Evolutionary conservation across 2,888 invertebrate species (phyloP), one percentile per base, ranked within the genome.

Genomic region (Gonocerus acuteangulatus): DNA sequence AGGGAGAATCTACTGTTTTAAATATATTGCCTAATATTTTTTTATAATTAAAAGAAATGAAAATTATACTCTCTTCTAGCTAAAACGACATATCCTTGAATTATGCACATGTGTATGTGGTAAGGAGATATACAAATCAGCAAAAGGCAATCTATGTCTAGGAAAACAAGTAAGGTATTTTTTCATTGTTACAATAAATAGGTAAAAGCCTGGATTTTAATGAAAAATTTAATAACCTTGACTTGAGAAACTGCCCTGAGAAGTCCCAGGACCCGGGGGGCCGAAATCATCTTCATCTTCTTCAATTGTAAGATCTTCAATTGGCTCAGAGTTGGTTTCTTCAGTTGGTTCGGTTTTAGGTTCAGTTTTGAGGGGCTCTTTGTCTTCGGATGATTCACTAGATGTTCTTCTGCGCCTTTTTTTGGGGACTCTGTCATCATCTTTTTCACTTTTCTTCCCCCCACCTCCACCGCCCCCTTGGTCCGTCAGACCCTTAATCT

Each of bases 251-350:
- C 74, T 74, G 51, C 73, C 71, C n/a, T 62, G 62, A 54, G 77
- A 77, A 71, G 86, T 85, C 73, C 86, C 86, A 70, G 86, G 84
- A 73, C 81, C 80, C 75, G 84, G 85, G 71, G 75, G 76, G 71
- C 75, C 76, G 74, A 76, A 74, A 66, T 90, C 89, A 73, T 90
- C 87, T 71, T 87, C 70, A 44, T 71, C 71, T 42, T 71, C 87
- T 48, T 71, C 87, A 63, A 87, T 77, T 67, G 89, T 89, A 74
- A 90, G 82, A 75, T 90, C 89, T 77, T 90, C 90, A 71, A 89
- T 87, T 0, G 45, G 45, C 39, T 57, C 57, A 19, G 57, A 45
- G 19, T 59, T 57, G 7, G 62, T 49, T 23, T 62, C 62, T 32
- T 65, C 65, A 19, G 58, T 36, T 22, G 82, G 79, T 74, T 86